Conservation (phyloP, 2,113 vertebrate genomes). For the Equus quagga region DNA sequence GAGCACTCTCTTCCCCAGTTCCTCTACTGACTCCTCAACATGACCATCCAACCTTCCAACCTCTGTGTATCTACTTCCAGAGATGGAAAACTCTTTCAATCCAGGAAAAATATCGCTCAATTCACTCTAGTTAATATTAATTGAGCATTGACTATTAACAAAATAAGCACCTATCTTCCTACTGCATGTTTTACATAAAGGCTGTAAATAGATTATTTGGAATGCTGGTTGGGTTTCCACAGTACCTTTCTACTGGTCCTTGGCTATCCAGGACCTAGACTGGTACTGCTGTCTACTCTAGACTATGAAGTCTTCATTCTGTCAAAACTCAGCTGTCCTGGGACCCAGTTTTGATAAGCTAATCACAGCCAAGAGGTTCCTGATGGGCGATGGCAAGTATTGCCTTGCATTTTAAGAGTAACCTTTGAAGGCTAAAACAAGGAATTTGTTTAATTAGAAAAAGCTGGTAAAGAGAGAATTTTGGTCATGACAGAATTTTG, state of each 20-base stretch:
- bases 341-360: background rate
- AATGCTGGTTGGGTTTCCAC: background rate
- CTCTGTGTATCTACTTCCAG: background rate
- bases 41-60: background rate
- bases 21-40: background rate
- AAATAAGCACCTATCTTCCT: background rate
- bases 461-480: conserved; percentile 41
- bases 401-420: conserved; percentile 42
- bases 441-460: background rate
- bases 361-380: conserved; percentile 19
- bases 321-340: background rate
- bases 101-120: background rate
- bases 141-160: background rate
- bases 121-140: background rate
- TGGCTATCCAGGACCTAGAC: background rate
- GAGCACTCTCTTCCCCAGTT: background rate
- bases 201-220: background rate
- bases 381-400: background rate
- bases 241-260: background rate
- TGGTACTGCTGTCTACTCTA: background rate
- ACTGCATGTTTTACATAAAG: background rate
- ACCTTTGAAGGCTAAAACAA: conserved; percentile 49
- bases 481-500: conserved; percentile 1
- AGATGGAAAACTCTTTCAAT: background rate
- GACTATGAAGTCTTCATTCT: background rate